Evolutionary conservation across 1,140 invertebrate species (phyloP), one percentile per base, ranked within the genome.

Genomic region (Papilio machaon): DNA sequence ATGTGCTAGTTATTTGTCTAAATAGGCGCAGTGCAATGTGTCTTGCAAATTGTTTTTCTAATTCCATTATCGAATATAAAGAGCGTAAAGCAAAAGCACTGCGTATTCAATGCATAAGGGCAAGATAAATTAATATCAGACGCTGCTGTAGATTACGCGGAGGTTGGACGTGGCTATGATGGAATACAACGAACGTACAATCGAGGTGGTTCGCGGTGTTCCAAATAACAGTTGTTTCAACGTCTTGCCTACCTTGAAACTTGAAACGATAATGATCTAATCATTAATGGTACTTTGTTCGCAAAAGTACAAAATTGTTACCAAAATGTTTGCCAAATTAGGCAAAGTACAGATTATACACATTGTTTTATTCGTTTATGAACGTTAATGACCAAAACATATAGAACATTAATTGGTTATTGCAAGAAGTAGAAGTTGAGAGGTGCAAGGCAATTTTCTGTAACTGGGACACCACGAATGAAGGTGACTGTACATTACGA

Each of bases 81-180:
- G n/a, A 23, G 23, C 60, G 60, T 64, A 30, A 64, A 64, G 58
- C 58, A 35, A 38, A 38, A 73, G 8, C n/a, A 76, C 52, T 74
- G 35, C 17, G n/a, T 54, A 76, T 76, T 76, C 74, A 52, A 52
- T 52, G 38, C 46, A 76, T 7, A 74, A 74, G 43, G 23, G n/a
- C 47, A 47, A 49, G n/a, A 9, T 75, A 47, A 79, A 79, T 79
- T 79, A 79, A 67, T 79, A 79, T 30, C 60, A 64, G 60, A 79
- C 19, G 58, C 19, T 46, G 77, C 77, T 60, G 52, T 78, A 64
- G 58, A 79, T 67, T 79, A 64, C 77, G 77, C 58, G 47, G 43
- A 38, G 58, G 77, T 64, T 79, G 77, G 38, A 79, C 23, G 35
- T 35, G 19, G 76, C 54, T 60, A 78, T 78, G 76, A 79, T 79